phyloP scores from a whole-genome alignment of 2,113 vertebrate genomes.

The Caretta caretta region DNA sequence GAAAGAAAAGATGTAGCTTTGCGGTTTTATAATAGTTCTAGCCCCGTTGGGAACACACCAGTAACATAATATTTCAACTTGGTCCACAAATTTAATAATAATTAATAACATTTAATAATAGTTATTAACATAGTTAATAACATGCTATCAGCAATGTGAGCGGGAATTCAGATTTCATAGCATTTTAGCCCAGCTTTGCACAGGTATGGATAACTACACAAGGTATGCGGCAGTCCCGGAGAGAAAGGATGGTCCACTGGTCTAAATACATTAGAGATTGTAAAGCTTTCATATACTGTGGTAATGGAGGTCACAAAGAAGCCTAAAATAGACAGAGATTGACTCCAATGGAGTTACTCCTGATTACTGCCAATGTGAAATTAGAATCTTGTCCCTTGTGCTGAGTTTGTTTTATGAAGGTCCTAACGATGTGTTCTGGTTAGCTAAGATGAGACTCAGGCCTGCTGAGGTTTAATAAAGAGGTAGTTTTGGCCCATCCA shows the following conservation, averaged over 20 bases:
- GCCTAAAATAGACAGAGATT: neutral
- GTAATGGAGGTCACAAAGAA: neutral
- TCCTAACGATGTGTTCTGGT: neutral
- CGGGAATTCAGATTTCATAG: neutral
- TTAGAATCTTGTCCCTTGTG: neutral
- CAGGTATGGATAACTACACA: neutral
- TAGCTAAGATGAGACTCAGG: neutral
- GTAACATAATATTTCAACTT: neutral
- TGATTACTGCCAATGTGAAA: neutral
- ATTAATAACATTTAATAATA: neutral
- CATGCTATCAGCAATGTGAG: neutral
- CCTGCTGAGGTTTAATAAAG: neutral
- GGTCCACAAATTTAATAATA: neutral
- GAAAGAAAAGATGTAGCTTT: neutral
- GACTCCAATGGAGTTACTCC: neutral
- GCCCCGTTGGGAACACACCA: neutral
- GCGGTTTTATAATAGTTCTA: neutral
- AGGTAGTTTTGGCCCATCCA: neutral
- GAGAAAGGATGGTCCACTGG: neutral
- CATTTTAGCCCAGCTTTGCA: neutral
- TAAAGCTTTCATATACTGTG: neutral
- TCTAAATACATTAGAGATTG: neutral
- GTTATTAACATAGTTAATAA: neutral
- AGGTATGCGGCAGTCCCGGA: neutral
- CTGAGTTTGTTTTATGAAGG: neutral